phyloP scores from a whole-genome alignment of 2,888 invertebrate genomes.

The Leptopilina syphax region DNA sequence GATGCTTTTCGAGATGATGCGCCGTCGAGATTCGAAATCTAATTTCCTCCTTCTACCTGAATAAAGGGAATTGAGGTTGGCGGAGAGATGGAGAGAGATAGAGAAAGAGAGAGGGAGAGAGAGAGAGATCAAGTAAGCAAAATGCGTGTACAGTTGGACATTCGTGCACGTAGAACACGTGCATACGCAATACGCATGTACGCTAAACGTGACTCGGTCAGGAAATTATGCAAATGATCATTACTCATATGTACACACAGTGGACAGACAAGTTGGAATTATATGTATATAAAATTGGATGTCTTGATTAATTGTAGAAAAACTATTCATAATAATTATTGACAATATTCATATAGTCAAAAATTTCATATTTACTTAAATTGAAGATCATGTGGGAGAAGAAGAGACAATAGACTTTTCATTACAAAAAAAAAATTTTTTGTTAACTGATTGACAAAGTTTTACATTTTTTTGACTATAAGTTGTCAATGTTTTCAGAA shows the following conservation, averaged over 20 bases:
- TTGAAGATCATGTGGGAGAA: too few species aligned
- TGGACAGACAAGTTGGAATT: constrained; percentile 31
- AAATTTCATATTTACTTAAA: too few species aligned
- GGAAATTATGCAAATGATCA: constrained; percentile 53
- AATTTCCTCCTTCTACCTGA: constrained; percentile 48
- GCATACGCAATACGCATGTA: constrained; percentile 51
- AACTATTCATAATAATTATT: too few species aligned
- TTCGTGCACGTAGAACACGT: constrained; percentile 47
- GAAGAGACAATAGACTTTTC: too few species aligned
- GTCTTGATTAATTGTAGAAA: too few species aligned
- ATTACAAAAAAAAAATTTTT: too few species aligned
- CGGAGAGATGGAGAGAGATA: constrained; percentile 42
- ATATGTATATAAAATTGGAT: neutral
- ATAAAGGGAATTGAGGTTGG: constrained; percentile 46
- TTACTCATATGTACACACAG: constrained; percentile 45
- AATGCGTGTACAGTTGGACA: constrained; percentile 30
- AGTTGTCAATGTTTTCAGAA: too few species aligned
- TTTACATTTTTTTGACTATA: too few species aligned
- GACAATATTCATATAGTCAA: too few species aligned
- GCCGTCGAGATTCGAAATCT: constrained; percentile 45
- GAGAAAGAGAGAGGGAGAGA: constrained; percentile 33
- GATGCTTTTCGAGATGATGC: constrained; percentile 20
- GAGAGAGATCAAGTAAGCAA: constrained; percentile 37
- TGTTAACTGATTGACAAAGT: too few species aligned
- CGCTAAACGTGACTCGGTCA: constrained; percentile 49